Base-by-base conservation (phyloP, 2,113 vertebrate species). In the Tachycineta bicolor region DNA sequence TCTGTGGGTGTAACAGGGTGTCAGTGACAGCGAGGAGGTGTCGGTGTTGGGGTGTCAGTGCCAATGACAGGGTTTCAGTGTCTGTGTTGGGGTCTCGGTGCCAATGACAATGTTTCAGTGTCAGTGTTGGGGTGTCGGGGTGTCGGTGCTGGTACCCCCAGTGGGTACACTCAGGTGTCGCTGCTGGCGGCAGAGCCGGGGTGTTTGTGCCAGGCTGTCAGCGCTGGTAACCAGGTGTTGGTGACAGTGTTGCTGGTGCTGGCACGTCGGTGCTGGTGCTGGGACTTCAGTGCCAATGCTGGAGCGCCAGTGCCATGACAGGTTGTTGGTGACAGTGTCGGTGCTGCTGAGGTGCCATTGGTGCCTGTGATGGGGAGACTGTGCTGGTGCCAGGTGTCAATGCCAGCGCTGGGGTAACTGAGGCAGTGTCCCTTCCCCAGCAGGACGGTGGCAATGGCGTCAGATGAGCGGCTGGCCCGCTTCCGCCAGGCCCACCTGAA, bases 401-500 rank as follows among this genome's bases (percentile, higher is more conserved):
- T 62, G 44, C 37, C 24, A 2, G 55, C 2, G 47, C n/a, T 14
- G 50, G 58, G 67, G 52, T 59, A 10, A 10, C 47, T 9, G 75
- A 68, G 56, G 37, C 29, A 1, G n/a, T 8, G 44, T 20, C 37
- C 29, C 0, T 5, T 9, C 20, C 62, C 85, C 4, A 3, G 79
- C 94, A 98, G 98, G 95, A 90, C 71, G 21, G 91, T 86, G 98
- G 97, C 98, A 92, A 99, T 99, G 99, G 99, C 98, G 90, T 98
- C 99, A 82, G 98, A 99, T 44, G 98, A 99, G 97, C 99, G 97
- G 98, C 97, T 99, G 94, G 99, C 99, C 87, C 98, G 98, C 71
- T 99, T 99, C 95, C 99, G 99, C 82, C 99, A 99, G 98, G 98
- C 98, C 82, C 99, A 99, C 89, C 98, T 99, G 97, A 99, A 99